Conservation (phyloP, 2,113 vertebrate species). For the Lagopus leucura region DNA sequence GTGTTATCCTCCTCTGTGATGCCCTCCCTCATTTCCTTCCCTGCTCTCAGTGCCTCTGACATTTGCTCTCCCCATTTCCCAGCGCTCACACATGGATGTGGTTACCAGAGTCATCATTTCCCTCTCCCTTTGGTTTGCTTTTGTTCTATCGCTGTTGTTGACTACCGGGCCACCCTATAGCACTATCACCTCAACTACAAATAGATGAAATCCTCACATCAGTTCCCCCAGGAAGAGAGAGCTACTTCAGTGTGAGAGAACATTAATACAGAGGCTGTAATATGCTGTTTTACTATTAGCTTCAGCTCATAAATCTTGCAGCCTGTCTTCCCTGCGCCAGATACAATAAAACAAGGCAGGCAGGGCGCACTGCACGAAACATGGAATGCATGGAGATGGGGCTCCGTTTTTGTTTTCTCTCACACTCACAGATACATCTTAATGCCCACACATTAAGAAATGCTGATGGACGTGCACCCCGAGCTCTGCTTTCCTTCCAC, state of each 20-base stretch:
- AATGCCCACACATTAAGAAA: not conserved
- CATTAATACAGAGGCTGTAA: conserved; percentile 2
- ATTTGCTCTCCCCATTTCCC: not conserved
- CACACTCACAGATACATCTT: not conserved
- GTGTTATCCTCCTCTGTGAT: not conserved
- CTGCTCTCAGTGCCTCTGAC: not conserved
- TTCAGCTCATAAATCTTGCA: conserved; percentile 51
- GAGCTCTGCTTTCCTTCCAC: not conserved
- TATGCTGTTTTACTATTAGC: conserved; percentile 51
- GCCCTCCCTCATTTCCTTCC: conserved; percentile 51
- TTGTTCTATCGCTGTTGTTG: too few relatives aligned
- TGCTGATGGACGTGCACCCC: not conserved
- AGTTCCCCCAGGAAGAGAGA: conserved; percentile 38
- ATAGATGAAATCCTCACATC: not conserved
- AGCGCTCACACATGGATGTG: not conserved
- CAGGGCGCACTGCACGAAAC: not conserved
- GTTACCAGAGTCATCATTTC: not conserved
- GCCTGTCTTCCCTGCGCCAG: conserved; percentile 9
- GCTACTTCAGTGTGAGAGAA: conserved; percentile 12
- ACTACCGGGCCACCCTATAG: conserved; percentile 6
- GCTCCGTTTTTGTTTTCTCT: not conserved
- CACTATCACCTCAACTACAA: not conserved
- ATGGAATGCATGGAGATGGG: not conserved
- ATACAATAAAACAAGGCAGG: conserved; percentile 57
- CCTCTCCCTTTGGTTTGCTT: conserved; percentile 2